Conservation (phyloP, 1,140 invertebrate species). For the Drosophila insularis region DNA sequence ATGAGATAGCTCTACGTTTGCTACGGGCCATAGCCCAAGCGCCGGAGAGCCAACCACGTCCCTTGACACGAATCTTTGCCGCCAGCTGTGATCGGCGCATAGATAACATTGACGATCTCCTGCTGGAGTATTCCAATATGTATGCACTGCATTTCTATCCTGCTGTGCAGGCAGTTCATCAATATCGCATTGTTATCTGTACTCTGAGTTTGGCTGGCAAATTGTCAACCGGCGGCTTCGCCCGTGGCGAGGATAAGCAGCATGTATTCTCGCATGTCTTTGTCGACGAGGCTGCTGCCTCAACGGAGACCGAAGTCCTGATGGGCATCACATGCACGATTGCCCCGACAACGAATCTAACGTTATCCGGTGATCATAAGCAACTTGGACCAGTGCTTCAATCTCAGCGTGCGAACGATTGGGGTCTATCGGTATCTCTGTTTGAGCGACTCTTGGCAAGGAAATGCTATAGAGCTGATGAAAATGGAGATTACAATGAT, state of each 20-base stretch:
- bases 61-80: constrained; percentile 83
- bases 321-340: constrained; percentile 85
- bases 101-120: constrained; percentile 70
- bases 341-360: constrained; percentile 83
- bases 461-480: constrained; percentile 83
- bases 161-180: constrained; percentile 62
- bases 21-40: constrained; percentile 75
- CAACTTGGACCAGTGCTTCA: constrained; percentile 91
- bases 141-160: constrained; percentile 72
- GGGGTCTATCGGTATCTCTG: constrained; percentile 84
- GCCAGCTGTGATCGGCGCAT: constrained; percentile 81
- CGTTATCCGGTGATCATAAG: constrained; percentile 92
- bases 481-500: constrained; percentile 84
- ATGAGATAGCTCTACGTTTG: constrained; percentile 87
- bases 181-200: constrained; percentile 70
- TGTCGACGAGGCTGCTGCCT: constrained; percentile 94
- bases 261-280: constrained; percentile 89
- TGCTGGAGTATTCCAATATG: constrained; percentile 75
- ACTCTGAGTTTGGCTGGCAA: constrained; percentile 83
- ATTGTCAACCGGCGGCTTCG: constrained; percentile 86
- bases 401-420: constrained; percentile 83
- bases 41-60: constrained; percentile 39
- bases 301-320: constrained; percentile 89
- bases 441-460: constrained; percentile 85
- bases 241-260: constrained; percentile 81